Evolutionary conservation across 2,797 vertebrate species (phyloP).

Genomic region (Saguinus oedipus): DNA sequence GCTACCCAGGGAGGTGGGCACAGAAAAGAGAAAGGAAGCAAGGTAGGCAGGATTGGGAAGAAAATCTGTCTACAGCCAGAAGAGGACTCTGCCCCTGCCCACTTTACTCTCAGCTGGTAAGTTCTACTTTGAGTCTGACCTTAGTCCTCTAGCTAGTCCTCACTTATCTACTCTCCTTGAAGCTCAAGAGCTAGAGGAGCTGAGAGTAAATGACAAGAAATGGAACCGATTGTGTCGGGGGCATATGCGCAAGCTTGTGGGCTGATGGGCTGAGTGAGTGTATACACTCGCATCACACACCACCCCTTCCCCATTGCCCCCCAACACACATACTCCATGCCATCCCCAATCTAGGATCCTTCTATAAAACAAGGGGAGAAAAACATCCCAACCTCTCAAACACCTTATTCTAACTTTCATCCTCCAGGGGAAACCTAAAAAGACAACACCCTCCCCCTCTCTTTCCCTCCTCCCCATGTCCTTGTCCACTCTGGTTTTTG

Average conservation of each 20-base stretch:
- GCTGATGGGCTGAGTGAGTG: background rate
- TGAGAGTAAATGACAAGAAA: background rate
- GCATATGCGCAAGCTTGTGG: background rate
- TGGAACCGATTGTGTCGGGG: background rate
- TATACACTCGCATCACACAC: background rate
- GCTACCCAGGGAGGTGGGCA: background rate
- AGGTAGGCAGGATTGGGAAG: background rate
- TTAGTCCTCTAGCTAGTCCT: background rate
- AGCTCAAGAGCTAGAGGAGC: background rate
- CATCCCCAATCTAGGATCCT: background rate
- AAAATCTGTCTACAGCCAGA: background rate
- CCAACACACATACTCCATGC: background rate
- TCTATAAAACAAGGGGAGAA: background rate
- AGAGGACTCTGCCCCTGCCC: background rate
- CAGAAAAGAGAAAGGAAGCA: background rate
- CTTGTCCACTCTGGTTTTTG: background rate
- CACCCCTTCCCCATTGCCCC: background rate
- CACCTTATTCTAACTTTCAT: background rate
- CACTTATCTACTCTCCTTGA: background rate
- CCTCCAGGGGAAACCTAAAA: slow-evolving; percentile 18
- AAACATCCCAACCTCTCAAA: background rate
- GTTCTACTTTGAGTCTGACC: background rate
- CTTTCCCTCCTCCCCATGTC: background rate
- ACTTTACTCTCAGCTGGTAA: background rate
- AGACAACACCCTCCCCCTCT: background rate